Conservation (phyloP, 2,113 vertebrate genomes). For the Cyanoramphus novaezelandiae region DNA sequence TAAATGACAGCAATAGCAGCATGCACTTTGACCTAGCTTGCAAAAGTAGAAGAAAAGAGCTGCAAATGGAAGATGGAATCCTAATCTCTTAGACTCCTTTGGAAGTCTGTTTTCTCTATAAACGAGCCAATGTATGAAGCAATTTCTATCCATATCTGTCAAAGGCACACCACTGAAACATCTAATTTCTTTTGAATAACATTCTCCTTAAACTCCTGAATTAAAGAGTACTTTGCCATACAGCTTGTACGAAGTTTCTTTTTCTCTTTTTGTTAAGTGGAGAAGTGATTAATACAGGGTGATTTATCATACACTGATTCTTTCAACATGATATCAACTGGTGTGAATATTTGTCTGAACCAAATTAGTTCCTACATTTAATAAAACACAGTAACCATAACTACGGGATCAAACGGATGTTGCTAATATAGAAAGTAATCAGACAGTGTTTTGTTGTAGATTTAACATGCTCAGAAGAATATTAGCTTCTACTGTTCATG, state of each 20-base stretch:
- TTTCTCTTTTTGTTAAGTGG: background rate
- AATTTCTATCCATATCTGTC: background rate
- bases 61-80: background rate
- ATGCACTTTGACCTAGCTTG: background rate
- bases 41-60: background rate
- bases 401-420: background rate
- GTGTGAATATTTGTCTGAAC: background rate
- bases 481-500: background rate
- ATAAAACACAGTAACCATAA: background rate
- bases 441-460: background rate
- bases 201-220: background rate
- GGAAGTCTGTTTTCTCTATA: background rate
- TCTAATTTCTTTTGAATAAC: background rate
- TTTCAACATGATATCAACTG: background rate
- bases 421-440: background rate
- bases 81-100: background rate
- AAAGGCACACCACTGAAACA: background rate
- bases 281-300: background rate
- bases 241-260: background rate
- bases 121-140: background rate
- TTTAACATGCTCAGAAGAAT: background rate
- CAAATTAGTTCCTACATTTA: background rate
- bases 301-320: background rate
- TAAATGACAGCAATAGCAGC: slow-evolving; percentile 1
- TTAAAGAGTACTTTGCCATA: background rate